A percentile compares a stretch with the other conserved stretches of the same genome.
Conservation (phyloP, 2,888 invertebrate species). For the Eristalis arbustorum region DNA sequence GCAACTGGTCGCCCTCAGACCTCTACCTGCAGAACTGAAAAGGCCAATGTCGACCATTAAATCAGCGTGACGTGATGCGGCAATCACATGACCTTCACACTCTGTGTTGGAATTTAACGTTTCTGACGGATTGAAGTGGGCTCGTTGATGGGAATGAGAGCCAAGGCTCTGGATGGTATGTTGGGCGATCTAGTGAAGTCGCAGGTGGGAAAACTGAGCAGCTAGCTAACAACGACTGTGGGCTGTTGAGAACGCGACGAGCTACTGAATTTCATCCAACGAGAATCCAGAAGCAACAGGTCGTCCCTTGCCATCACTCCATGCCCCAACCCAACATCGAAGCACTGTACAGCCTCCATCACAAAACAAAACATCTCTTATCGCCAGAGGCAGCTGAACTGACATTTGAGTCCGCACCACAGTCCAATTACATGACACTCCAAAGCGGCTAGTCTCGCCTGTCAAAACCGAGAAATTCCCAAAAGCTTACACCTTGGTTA, state of each 20-base stretch:
- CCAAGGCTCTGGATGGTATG: not conserved
- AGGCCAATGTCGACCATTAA: not conserved
- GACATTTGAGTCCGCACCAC: not conserved
- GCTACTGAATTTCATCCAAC: no score
- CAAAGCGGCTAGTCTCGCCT: constrained; percentile 6
- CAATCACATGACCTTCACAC: not conserved
- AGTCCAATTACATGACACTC: not conserved
- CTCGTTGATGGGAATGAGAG: not conserved
- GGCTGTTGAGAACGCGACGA: no score
- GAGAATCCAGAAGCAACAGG: no score
- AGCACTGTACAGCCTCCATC: no score
- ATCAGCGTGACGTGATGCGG: not conserved
- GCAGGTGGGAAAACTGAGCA: no score
- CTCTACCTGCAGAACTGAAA: not conserved
- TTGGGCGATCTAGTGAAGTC: not conserved
- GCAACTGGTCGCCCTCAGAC: not conserved
- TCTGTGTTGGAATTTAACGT: not conserved
- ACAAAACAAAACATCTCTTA: not conserved
- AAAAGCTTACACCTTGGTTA: constrained; percentile 1
- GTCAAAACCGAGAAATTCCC: constrained; percentile 38
- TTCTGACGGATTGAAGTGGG: not conserved
- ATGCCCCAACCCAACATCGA: no score
- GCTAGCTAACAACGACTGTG: no score
- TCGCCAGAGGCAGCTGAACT: not conserved
- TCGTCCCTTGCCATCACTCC: no score